These are phyloP conservation scores for Cavia porcellus DNA, from an alignment of 2,113 vertebrate species.

Conservation along the genomic window DNA sequence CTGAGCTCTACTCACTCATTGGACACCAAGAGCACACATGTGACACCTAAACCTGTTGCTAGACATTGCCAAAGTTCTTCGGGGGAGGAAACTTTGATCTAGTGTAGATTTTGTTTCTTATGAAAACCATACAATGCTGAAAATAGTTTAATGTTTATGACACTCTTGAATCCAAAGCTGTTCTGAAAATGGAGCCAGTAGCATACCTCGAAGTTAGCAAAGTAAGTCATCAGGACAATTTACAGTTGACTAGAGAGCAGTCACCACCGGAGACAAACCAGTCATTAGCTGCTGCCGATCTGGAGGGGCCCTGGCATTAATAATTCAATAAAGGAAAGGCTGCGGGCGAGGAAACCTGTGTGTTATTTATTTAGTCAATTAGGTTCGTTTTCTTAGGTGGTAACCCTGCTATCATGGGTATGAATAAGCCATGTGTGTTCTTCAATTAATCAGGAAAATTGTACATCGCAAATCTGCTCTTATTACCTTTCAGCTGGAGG, in stretches of 20 bases:
- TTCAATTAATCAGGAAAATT: slow-evolving; percentile 84
- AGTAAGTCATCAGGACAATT: slow-evolving; percentile 75
- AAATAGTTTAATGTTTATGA: slow-evolving; percentile 43
- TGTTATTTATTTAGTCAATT: slow-evolving; percentile 88
- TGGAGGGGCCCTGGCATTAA: slow-evolving; percentile 78
- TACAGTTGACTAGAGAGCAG: slow-evolving; percentile 79
- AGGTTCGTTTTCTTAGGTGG: slow-evolving; percentile 78
- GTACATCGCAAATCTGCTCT: slow-evolving; percentile 75
- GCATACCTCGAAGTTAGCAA: slow-evolving; percentile 56
- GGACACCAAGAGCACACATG: neutral
- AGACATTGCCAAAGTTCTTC: neutral
- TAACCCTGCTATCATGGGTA: slow-evolving; percentile 69
- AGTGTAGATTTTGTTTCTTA: neutral
- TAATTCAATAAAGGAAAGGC: slow-evolving; percentile 82
- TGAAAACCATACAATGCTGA: neutral
- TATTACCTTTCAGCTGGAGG: slow-evolving; percentile 15
- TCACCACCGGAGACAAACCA: slow-evolving; percentile 80
- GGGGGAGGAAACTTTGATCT: neutral
- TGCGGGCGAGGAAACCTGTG: slow-evolving; percentile 77
- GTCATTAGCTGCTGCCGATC: slow-evolving; percentile 82
- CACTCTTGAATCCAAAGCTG: slow-evolving; percentile 49
- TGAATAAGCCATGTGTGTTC: slow-evolving; percentile 77
- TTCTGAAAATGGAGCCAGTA: slow-evolving; percentile 69
- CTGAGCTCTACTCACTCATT: neutral
- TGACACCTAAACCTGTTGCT: neutral